phyloP scores from a whole-genome alignment of 2,888 invertebrate species.

The Anorthoa munda region DNA sequence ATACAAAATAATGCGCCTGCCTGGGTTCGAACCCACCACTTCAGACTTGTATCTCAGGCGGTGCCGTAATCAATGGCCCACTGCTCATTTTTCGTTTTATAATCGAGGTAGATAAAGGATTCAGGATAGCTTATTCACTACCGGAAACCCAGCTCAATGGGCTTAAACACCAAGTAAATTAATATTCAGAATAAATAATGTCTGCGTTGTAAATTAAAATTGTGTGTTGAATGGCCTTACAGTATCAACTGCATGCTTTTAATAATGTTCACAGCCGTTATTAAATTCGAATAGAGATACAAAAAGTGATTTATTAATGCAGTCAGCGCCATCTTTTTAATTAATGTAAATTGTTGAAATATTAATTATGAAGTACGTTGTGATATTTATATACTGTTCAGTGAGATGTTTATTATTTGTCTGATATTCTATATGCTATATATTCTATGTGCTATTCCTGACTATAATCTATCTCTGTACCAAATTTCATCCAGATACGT shows the following conservation, averaged over 20 bases:
- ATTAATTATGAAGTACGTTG: slow-evolving; percentile 22
- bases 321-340: slow-evolving; percentile 49
- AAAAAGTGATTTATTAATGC: slow-evolving; percentile 46
- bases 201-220: slow-evolving; percentile 41
- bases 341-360: slow-evolving; percentile 38
- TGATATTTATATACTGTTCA: slow-evolving; percentile 11
- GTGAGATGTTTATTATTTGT: slow-evolving; percentile 7
- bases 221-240: slow-evolving; percentile 32
- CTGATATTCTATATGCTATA: not conserved
- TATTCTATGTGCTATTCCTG: no score
- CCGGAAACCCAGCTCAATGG: not conserved
- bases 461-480: no score
- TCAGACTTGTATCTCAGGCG: no score
- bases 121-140: not conserved
- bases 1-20: no score
- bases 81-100: not conserved
- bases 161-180: slow-evolving; percentile 30
- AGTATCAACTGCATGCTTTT: slow-evolving; percentile 37
- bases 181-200: slow-evolving; percentile 32
- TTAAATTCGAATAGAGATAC: slow-evolving; percentile 39
- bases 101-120: not conserved
- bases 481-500: no score
- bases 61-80: no score
- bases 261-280: slow-evolving; percentile 24
- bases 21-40: no score